These are phyloP conservation scores for Aethina tumida DNA, from an alignment of 1,140 invertebrate species.

Conservation along the genomic window DNA sequence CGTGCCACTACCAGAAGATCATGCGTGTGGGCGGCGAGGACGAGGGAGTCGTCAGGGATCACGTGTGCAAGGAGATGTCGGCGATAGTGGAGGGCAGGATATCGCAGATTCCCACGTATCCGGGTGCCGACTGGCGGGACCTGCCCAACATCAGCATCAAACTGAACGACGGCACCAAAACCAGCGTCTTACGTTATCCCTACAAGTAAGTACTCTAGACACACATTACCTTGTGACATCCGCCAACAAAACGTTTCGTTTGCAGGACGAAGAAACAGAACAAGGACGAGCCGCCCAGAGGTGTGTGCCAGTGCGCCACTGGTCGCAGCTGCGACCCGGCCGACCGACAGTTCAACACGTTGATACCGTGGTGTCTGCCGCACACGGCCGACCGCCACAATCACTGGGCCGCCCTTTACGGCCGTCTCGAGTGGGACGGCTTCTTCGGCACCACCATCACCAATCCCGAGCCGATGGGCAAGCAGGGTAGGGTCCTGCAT, in stretches of 20 bases:
- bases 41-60: conserved; percentile 45
- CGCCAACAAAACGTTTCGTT: background rate
- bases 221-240: too few species aligned
- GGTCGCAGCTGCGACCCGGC: conserved; percentile 55
- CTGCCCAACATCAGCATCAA: conserved; percentile 66
- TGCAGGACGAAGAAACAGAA: conserved; percentile 59
- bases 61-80: conserved; percentile 81
- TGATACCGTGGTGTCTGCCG: conserved; percentile 85
- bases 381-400: conserved; percentile 82
- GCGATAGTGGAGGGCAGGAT: conserved; percentile 71
- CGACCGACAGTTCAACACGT: conserved; percentile 73
- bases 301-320: conserved; percentile 69
- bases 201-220: conserved; percentile 16
- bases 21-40: conserved; percentile 42
- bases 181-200: conserved; percentile 48
- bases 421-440: conserved; percentile 73
- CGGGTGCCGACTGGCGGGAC: conserved; percentile 78
- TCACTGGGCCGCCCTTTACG: conserved; percentile 71
- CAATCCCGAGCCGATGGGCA: conserved; percentile 88
- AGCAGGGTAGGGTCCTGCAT: conserved; percentile 71
- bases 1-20: conserved; percentile 68
- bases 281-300: conserved; percentile 51
- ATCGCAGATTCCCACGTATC: conserved; percentile 58
- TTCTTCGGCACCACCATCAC: conserved; percentile 80
- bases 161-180: conserved; percentile 56